Evolutionary conservation across 2,888 invertebrate genomes (phyloP), one percentile per base, ranked within the genome.

Genomic region (Lissonota sp.): DNA sequence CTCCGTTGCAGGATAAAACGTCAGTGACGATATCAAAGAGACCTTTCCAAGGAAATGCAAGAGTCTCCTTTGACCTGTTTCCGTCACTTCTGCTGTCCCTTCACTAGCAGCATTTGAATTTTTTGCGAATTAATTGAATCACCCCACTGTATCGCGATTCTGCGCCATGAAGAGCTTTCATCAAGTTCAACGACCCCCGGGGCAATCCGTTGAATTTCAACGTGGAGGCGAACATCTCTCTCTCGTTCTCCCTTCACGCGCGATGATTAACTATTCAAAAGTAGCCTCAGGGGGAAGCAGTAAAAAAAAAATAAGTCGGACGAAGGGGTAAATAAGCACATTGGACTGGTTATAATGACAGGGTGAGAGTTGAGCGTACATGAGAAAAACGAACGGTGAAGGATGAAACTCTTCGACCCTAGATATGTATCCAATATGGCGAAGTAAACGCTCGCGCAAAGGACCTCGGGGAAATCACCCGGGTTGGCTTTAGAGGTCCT

Each of bases 401-500:
- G 44, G 62, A 12, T 8, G 62, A 4, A 60, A 66, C 6, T 58
- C 26, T 26, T 26, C 26, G 39, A 55, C 46, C 46, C 39, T 55
- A 78, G 64, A 64, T 58, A 77, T 39, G 57, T 73, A 42, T 69
- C 67, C 5, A 39, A 42, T 57, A 12, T 66, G 39, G 46, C 42
- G 26, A 3, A 26, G n/a, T 58, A 69, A 72, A 72, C 42, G 26
- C 26, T 26, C 60, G 49, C 58, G 16, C 66, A 58, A n/a, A 44
- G 62, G 66, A 72, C 80, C 69, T 80, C 72, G 26, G 80, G 76
- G 67, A 73, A 80, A 76, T 76, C 76, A 73, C 63, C 6, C 40
- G 42, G 57, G 51, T 62, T 49, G 55, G 60, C 26, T 26, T 3
- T 71, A 57, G 51, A 64, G 80, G 76, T 80, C 72, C 67, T 53